Base-by-base conservation (phyloP, 2,888 invertebrate genomes). In the Lepidochitona cinerea region DNA sequence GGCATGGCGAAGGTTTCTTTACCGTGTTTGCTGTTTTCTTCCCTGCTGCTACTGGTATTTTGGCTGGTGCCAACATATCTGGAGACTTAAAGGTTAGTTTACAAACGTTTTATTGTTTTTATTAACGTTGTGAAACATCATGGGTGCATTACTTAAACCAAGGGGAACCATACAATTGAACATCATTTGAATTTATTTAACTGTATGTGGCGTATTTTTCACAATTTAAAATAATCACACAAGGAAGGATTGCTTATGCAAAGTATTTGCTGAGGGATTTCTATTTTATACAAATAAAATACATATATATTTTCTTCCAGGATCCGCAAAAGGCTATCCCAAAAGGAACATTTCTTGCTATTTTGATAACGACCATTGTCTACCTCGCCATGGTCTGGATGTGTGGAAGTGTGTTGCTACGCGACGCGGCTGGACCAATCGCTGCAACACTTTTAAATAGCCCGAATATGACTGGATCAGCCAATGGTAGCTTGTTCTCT, bases 1-100 rank as follows among this genome's bases (percentile, higher is more conserved):
- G 95, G 1, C 94, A 94, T 14, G 89, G 94, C 54, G 95, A 98
- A 86, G 93, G 94, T 81, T 98, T 98, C 92, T 97, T 98, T 92
- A 95, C 95, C 80, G 96, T 98, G 0, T 99, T 99, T 88, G 95
- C 97, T 32, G 97, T 99, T 75, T 99, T 97, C 92, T 99, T 99
- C 87, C 99, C 99, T 0, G 97, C 98, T 2, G 98, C 98, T 0
- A 99, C 99, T 14, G 99, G 99, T 18, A 90, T 91, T 52, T 80
- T 90, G n/a, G 90, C 90, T 35, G 90, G 90, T 49, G 98, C 98
- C 0, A 99, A 98, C 88, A 98, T 99, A 83, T 98, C 97, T n/a
- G 98, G 98, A 4, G 98, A 98, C 92, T 92, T 98, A 5, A 96
- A 96, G 92, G 97, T 97, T 91, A 85, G 80, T 29, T 4, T 14